Evolutionary conservation across 2,113 vertebrate genomes (phyloP).

Genomic region (Prunella himalayana): DNA sequence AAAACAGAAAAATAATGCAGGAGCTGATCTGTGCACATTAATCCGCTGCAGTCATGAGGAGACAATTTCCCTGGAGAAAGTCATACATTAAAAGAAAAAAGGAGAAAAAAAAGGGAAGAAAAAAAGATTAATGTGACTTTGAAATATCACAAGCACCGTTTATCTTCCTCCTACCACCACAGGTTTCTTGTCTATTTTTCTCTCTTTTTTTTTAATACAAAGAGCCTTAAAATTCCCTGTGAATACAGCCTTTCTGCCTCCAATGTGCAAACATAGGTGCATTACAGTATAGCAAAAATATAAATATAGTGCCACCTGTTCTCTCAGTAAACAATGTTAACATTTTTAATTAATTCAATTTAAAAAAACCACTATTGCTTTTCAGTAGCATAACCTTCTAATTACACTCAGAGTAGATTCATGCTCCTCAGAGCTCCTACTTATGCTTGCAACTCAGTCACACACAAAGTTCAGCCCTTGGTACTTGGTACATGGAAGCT

Average conservation of each 20-base stretch:
- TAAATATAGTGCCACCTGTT: not conserved
- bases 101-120: not conserved
- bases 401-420: not conserved
- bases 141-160: constrained; percentile 62
- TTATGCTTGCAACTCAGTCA: not conserved
- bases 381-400: not conserved
- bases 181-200: not conserved
- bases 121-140: constrained; percentile 64
- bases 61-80: constrained; percentile 63
- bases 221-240: constrained; percentile 30
- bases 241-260: not conserved
- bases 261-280: not conserved
- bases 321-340: not conserved
- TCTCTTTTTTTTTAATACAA: not conserved
- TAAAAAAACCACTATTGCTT: not conserved
- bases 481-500: not conserved
- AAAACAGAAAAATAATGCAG: constrained; percentile 67
- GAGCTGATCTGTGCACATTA: constrained; percentile 61
- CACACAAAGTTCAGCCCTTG: not conserved
- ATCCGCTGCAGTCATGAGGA: constrained; percentile 55
- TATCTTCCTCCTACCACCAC: constrained; percentile 62
- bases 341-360: not conserved
- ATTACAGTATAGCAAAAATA: not conserved
- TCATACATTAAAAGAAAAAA: constrained; percentile 59
- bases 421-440: not conserved